Evolutionary conservation across 2,113 vertebrate genomes (phyloP).

Genomic region (Taurulus bubalis): DNA sequence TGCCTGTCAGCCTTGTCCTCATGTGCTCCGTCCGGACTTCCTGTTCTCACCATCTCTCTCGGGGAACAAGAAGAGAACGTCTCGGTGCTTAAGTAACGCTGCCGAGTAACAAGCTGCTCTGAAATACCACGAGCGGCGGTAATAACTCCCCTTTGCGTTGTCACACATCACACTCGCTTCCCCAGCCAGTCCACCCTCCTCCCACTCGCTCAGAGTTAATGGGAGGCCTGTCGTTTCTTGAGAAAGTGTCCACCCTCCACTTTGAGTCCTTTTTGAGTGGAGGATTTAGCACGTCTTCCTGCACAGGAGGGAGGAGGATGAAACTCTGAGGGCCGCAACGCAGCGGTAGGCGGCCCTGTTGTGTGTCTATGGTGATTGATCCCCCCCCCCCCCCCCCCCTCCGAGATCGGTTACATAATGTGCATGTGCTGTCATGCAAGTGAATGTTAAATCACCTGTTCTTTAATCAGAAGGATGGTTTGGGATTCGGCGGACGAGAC

Average conservation of each 20-base stretch:
- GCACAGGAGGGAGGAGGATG: slow-evolving; percentile 10
- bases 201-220: slow-evolving; percentile 34
- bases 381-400: slow-evolving; percentile 13
- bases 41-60: neutral
- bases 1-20: neutral
- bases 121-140: neutral
- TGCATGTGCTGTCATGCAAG: slow-evolving; percentile 48
- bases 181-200: neutral
- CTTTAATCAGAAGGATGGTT: neutral
- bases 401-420: slow-evolving; percentile 47
- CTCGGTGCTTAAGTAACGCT: neutral
- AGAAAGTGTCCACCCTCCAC: slow-evolving; percentile 29
- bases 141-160: neutral
- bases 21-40: neutral
- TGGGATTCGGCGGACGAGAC: neutral
- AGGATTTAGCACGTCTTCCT: slow-evolving; percentile 4
- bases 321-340: neutral
- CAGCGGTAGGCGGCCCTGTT: neutral
- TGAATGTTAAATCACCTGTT: neutral
- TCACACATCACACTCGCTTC: neutral
- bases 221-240: slow-evolving; percentile 12
- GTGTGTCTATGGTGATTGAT: neutral
- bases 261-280: slow-evolving; percentile 9
- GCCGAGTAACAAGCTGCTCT: slow-evolving; percentile 2
- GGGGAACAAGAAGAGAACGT: neutral